Evolutionary conservation across 2,888 invertebrate genomes (phyloP), one percentile per base, ranked within the genome.

Genomic region (Perdita meconis): DNA sequence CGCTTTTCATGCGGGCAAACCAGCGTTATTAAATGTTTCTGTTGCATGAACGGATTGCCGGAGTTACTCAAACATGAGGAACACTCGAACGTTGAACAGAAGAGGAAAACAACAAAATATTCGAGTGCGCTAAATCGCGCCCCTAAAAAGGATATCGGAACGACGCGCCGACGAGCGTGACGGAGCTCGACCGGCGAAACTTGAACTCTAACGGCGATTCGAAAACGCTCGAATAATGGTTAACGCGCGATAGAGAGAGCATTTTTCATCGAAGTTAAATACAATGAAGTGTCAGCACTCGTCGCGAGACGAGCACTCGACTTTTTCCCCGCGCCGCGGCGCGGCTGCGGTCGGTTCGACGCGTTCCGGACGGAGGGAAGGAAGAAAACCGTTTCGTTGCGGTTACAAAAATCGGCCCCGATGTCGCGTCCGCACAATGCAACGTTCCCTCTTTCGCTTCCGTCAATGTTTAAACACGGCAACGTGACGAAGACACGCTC

Each of bases 21-120:
- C 69, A n/a, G 68, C 59, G 53, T 70, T 78, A 78, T 76, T 78
- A 76, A 70, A 78, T 76, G 71, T 66, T 71, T 76, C 44, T 42
- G 44, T 57, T 57, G 75, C 66, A n/a, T 55, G 59, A 71, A 61
- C 63, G 60, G n/a, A n/a, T 63, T 44, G 61, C 64, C 36, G 36
- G 72, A 82, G 82, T 75, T 77, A 72, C 69, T 77, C 73, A 69
- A 72, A 70, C 60, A 51, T 59, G 16, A 30, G 55, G 47, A n/a
- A 30, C 59, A 44, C 40, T 10, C 3, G 55, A 36, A 42, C 12
- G 19, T 12, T 16, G 36, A n/a, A 19, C 24, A 16, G 10, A 55
- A 24, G 55, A 64, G 55, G 30, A 30, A 30, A 30, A 4, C 6
- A 30, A 4, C 30, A 2, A 30, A 30, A 2, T 30, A 30, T 30